Conservation (phyloP, 2,888 invertebrate genomes). For the Andrena camellia region DNA sequence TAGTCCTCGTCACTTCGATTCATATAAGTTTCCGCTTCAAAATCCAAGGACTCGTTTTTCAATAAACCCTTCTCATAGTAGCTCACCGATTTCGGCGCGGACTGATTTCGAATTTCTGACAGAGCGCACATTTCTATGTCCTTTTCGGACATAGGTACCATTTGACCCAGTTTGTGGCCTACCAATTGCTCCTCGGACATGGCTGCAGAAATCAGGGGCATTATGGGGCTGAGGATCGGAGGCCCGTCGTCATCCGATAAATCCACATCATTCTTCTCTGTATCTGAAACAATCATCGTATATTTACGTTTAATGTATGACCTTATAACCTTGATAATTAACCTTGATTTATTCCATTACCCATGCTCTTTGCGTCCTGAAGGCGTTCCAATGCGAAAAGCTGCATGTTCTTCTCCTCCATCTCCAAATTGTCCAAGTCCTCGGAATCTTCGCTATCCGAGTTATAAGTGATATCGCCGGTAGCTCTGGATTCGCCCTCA, state of each 20-base stretch:
- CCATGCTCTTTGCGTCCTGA: conserved; percentile 42
- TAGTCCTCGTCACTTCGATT: conserved; percentile 55
- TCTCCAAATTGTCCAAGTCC: conserved; percentile 66
- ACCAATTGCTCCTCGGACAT: conserved; percentile 40
- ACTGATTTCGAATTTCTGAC: conserved; percentile 38
- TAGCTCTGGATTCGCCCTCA: conserved; percentile 71
- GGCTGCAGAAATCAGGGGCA: conserved; percentile 75
- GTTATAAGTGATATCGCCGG: conserved; percentile 70
- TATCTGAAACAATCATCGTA: conserved; percentile 33
- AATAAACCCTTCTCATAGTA: conserved; percentile 20
- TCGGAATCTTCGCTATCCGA: conserved; percentile 75
- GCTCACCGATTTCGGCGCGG: conserved; percentile 23
- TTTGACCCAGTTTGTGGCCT: conserved; percentile 73
- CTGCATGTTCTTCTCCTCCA: conserved; percentile 34
- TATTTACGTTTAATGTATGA: neutral
- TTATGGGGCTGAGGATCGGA: conserved; percentile 82
- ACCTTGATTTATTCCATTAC: conserved; percentile 24
- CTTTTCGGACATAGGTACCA: conserved; percentile 68
- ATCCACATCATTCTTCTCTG: conserved; percentile 22
- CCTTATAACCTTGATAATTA: no score
- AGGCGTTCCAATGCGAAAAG: conserved; percentile 24
- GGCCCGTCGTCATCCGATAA: conserved; percentile 81
- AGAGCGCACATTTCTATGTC: conserved; percentile 52
- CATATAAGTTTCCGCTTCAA: conserved; percentile 66
- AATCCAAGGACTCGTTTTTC: conserved; percentile 27